phyloP scores from a whole-genome alignment of 2,888 invertebrate genomes.

The Mycogona germanica region DNA sequence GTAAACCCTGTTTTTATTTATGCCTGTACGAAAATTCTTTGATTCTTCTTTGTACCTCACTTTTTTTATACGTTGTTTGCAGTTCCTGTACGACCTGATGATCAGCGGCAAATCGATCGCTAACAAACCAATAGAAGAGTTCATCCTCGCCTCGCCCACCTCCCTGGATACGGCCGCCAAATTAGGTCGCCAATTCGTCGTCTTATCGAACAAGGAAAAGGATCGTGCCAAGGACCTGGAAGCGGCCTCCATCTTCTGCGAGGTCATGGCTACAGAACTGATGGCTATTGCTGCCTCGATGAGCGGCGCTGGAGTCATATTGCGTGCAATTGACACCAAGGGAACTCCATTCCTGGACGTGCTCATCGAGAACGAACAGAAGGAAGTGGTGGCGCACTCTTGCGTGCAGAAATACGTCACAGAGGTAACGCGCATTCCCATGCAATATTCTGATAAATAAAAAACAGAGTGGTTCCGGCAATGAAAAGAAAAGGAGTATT shows the following conservation, averaged over 20 bases:
- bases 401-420: constrained; percentile 87
- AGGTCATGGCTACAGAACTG: constrained; percentile 94
- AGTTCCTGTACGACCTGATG: constrained; percentile 97
- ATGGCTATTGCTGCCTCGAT: constrained; percentile 85
- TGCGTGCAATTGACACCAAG: constrained; percentile 87
- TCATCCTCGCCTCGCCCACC: constrained; percentile 96
- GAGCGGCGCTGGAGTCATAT: constrained; percentile 84
- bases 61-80: constrained; percentile 24
- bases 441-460: too few species aligned
- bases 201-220: constrained; percentile 88
- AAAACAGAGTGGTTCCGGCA: too few species aligned
- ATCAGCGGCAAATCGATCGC: constrained; percentile 91
- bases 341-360: constrained; percentile 93
- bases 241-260: constrained; percentile 90
- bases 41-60: background rate
- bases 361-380: constrained; percentile 96
- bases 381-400: constrained; percentile 88
- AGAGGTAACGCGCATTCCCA: constrained; percentile 42
- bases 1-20: background rate
- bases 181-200: constrained; percentile 80
- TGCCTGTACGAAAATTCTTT: background rate
- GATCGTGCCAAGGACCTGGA: constrained; percentile 95
- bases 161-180: constrained; percentile 98
- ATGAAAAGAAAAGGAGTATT: too few species aligned
- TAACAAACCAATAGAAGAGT: constrained; percentile 94